phyloP scores from a whole-genome alignment of 2,888 invertebrate genomes.

The Ypsolopha sequella region DNA sequence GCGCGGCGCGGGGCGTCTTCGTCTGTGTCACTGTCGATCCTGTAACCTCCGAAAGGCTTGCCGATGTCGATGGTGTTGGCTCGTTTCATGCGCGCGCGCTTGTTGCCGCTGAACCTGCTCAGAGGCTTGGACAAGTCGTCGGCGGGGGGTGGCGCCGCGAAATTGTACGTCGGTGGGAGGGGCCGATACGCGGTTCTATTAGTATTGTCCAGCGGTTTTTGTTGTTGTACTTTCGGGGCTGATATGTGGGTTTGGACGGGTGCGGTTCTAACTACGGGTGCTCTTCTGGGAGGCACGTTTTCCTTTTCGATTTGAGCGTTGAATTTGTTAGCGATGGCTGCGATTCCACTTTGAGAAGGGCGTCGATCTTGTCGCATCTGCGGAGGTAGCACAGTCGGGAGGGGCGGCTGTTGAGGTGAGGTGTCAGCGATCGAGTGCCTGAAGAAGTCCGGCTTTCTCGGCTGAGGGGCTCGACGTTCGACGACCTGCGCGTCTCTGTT shows the following conservation, averaged over 20 bases:
- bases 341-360: conserved; percentile 43
- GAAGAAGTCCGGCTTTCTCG: conserved; percentile 43
- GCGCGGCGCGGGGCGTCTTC: conserved; percentile 40
- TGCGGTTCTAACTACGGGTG: background rate
- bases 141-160: conserved; percentile 38
- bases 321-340: conserved; percentile 53
- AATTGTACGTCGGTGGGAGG: conserved; percentile 54
- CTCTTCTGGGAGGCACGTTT: conserved; percentile 17
- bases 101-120: conserved; percentile 67
- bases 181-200: conserved; percentile 28
- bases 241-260: conserved; percentile 3
- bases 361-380: conserved; percentile 19
- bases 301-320: conserved; percentile 35
- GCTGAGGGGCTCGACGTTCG: conserved; percentile 32
- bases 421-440: conserved; percentile 51
- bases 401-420: conserved; percentile 5
- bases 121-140: conserved; percentile 48
- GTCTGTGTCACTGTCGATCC: conserved; percentile 60
- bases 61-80: conserved; percentile 93
- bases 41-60: conserved; percentile 73
- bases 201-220: too few species aligned
- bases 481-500: conserved; percentile 30
- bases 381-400: conserved; percentile 9
- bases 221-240: conserved; percentile 8
- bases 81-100: conserved; percentile 85